Conservation (phyloP, 1,140 invertebrate species). For the Drosophila simulans region DNA sequence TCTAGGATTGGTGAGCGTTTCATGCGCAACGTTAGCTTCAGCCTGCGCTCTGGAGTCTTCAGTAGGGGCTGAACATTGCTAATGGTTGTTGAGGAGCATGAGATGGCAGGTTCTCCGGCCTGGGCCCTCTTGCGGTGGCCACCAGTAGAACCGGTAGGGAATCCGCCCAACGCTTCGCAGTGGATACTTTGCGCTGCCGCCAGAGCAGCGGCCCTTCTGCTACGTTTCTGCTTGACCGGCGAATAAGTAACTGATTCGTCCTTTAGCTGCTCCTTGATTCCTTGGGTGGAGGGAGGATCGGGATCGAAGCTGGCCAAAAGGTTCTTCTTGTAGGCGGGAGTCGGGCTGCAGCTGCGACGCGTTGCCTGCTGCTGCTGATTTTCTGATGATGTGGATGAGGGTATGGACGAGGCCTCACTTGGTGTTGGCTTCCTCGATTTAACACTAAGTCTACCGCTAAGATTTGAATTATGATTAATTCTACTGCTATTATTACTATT, state of each 20-base stretch:
- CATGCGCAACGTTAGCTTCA: slow-evolving; percentile 93
- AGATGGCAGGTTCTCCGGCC: not conserved
- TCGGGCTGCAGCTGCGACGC: slow-evolving; percentile 55
- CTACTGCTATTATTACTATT: slow-evolving; percentile 76
- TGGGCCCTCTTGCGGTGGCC: slow-evolving; percentile 22
- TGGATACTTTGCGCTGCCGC: slow-evolving; percentile 67
- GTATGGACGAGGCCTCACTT: slow-evolving; percentile 50
- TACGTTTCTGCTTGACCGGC: slow-evolving; percentile 59
- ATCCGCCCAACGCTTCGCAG: slow-evolving; percentile 53
- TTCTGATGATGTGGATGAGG: slow-evolving; percentile 37
- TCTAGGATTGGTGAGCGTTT: slow-evolving; percentile 92
- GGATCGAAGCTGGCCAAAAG: slow-evolving; percentile 74
- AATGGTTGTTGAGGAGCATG: slow-evolving; percentile 9
- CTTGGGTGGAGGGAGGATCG: slow-evolving; percentile 8
- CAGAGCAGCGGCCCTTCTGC: slow-evolving; percentile 61
- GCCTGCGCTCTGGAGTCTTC: slow-evolving; percentile 86
- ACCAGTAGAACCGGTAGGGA: slow-evolving; percentile 5
- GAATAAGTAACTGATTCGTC: slow-evolving; percentile 1
- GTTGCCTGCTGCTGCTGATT: slow-evolving; percentile 55
- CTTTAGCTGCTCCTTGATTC: slow-evolving; percentile 6
- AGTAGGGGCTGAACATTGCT: slow-evolving; percentile 69
- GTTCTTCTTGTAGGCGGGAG: slow-evolving; percentile 79
- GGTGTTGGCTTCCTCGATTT: slow-evolving; percentile 61
- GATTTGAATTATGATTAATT: slow-evolving; percentile 68
- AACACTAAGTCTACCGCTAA: slow-evolving; percentile 74